phyloP scores from a whole-genome alignment of 2,113 vertebrate genomes.

The Grammatotria lemairii region DNA sequence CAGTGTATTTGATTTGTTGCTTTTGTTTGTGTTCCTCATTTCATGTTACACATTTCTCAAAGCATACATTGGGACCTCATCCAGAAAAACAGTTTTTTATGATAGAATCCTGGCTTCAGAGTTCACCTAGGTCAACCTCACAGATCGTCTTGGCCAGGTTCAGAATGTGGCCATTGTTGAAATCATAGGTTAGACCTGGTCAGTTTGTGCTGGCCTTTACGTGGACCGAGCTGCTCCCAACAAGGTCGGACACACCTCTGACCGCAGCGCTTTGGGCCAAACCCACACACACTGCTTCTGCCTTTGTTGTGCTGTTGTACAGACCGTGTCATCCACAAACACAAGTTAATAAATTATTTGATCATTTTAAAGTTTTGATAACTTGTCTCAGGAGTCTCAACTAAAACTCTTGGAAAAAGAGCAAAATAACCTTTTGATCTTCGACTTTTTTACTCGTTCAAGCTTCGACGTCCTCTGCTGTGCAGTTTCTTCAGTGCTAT shows the following conservation, averaged over 20 bases:
- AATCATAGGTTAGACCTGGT: conserved; percentile 51
- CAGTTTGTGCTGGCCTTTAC: conserved; percentile 3
- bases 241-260: conserved; percentile 17
- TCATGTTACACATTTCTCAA: neutral
- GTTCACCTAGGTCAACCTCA: conserved; percentile 33
- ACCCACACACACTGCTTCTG: neutral
- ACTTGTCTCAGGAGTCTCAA: neutral
- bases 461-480: rapidly evolving
- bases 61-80: neutral
- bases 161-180: conserved; percentile 31
- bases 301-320: neutral
- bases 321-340: neutral
- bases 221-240: conserved; percentile 12
- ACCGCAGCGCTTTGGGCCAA: neutral
- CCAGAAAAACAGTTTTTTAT: neutral
- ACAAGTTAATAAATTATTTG: neutral
- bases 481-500: neutral
- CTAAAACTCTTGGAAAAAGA: neutral
- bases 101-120: neutral
- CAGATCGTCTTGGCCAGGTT: conserved; percentile 1
- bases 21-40: neutral
- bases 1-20: neutral
- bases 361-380: neutral
- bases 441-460: neutral
- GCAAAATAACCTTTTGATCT: neutral